Evolutionary conservation across 2,113 vertebrate genomes (phyloP).

Genomic region (Mustela nigripes): DNA sequence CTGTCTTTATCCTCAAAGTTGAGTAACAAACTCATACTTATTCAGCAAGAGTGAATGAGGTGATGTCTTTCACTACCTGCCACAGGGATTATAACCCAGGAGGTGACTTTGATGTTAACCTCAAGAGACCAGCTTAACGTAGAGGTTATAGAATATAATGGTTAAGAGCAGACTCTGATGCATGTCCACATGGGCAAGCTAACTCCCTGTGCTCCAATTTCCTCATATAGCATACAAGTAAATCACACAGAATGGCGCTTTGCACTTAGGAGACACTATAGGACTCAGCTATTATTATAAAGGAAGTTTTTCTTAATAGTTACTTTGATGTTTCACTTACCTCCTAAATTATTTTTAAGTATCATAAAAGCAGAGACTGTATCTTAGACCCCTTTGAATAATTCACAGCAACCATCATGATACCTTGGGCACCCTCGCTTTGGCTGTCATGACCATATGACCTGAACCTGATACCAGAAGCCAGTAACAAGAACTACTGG

Average conservation of each 20-base stretch:
- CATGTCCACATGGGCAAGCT: background rate
- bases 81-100: background rate
- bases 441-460: background rate
- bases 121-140: background rate
- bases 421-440: background rate
- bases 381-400: background rate
- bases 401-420: background rate
- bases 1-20: background rate
- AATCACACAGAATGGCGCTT: background rate
- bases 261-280: background rate
- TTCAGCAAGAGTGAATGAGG: background rate
- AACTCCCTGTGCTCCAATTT: background rate
- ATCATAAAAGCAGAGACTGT: background rate
- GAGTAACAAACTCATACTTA: background rate
- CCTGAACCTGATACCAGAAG: background rate
- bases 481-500: background rate
- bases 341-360: slow-evolving; percentile 7
- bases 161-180: background rate
- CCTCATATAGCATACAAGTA: background rate
- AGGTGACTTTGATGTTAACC: background rate
- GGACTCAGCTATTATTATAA: background rate
- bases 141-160: background rate
- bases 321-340: background rate
- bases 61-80: background rate
- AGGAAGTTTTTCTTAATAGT: background rate